phyloP scores from a whole-genome alignment of 2,113 vertebrate genomes.

The Chaenogobius annularis region DNA sequence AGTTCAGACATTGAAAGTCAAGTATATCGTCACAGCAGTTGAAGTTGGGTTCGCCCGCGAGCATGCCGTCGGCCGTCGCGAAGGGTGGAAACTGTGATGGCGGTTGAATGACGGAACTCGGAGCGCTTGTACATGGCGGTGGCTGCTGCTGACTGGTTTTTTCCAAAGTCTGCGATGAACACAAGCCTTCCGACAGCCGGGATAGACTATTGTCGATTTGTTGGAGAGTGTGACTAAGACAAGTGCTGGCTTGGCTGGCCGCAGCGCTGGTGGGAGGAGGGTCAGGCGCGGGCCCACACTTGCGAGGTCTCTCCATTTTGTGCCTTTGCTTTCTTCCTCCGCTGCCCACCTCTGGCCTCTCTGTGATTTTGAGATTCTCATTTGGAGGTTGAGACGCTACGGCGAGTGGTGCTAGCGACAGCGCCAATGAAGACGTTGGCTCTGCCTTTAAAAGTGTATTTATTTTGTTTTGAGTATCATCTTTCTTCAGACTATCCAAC shows the following conservation, averaged over 20 bases:
- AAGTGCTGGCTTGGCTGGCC: slow-evolving; percentile 21
- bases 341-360: slow-evolving; percentile 45
- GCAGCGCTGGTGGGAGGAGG: slow-evolving; percentile 36
- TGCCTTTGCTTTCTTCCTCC: slow-evolving; percentile 57
- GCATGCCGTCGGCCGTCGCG: slow-evolving; percentile 64
- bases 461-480: slow-evolving; percentile 53
- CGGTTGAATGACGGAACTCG: slow-evolving; percentile 65
- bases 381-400: slow-evolving; percentile 71
- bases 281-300: slow-evolving; percentile 46
- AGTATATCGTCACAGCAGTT: slow-evolving; percentile 78
- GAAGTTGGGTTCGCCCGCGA: slow-evolving; percentile 72
- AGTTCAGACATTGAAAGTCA: slow-evolving; percentile 80
- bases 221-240: slow-evolving; percentile 75
- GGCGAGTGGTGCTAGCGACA: slow-evolving; percentile 74
- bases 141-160: slow-evolving; percentile 39
- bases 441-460: slow-evolving; percentile 56
- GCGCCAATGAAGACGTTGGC: slow-evolving; percentile 50
- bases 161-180: slow-evolving; percentile 69
- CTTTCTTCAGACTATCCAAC: slow-evolving; percentile 44
- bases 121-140: slow-evolving; percentile 26
- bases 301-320: slow-evolving; percentile 54
- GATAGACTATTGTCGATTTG: slow-evolving; percentile 79
- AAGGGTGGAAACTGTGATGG: slow-evolving; percentile 71
- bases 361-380: slow-evolving; percentile 44
- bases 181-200: slow-evolving; percentile 72